Evolutionary conservation across 2,888 invertebrate species (phyloP).

Genomic region (Helleia helle): DNA sequence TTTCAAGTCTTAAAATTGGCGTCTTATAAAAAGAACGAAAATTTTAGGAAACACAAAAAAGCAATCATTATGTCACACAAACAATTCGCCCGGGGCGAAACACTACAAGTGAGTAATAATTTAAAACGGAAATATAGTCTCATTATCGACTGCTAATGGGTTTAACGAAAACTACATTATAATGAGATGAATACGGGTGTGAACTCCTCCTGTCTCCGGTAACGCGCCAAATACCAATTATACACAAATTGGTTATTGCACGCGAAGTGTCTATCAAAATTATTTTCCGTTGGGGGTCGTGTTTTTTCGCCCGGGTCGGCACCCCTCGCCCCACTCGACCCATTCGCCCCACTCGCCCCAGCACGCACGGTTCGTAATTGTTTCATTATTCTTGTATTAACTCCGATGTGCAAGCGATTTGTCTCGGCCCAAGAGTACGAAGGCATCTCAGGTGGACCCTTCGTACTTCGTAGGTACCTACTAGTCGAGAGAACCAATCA

Average conservation of each 20-base stretch:
- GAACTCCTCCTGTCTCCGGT: conserved; percentile 56
- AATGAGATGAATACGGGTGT: conserved; percentile 54
- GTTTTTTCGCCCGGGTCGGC: conserved; percentile 51
- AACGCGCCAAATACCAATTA: conserved; percentile 68
- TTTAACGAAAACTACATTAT: conserved; percentile 40
- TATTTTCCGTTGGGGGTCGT: conserved; percentile 52
- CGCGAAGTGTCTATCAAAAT: conserved; percentile 73
- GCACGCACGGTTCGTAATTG: conserved; percentile 66
- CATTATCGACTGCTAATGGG: conserved; percentile 16
- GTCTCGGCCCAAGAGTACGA: conserved; percentile 25
- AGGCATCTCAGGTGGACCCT: background rate
- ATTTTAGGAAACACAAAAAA: no score
- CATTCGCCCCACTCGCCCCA: no score
- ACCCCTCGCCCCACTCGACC: no score
- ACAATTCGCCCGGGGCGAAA: background rate
- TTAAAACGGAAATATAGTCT: conserved; percentile 10
- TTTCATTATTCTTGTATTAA: conserved; percentile 73
- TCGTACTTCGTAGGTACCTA: no score
- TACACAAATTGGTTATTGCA: conserved; percentile 51
- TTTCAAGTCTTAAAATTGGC: no score
- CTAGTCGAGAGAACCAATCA: no score
- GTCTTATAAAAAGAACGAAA: no score
- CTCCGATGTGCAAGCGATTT: conserved; percentile 55
- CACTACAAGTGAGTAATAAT: conserved; percentile 2
- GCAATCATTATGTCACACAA: no score